These are phyloP conservation scores for Tenthredo scrophulariae DNA, from an alignment of 2,888 invertebrate genomes.

Conservation along the genomic window DNA sequence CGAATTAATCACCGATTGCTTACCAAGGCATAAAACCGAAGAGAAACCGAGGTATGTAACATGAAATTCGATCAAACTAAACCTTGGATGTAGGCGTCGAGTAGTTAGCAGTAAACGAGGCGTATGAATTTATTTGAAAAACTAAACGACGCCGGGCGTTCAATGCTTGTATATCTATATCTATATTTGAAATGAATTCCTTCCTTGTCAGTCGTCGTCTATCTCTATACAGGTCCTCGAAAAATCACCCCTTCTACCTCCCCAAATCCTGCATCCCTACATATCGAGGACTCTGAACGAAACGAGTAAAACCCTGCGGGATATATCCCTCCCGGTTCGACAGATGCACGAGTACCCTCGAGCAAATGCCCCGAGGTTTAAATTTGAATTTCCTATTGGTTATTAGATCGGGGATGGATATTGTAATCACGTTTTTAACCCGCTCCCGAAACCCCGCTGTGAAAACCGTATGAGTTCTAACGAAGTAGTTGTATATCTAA, in stretches of 20 bases:
- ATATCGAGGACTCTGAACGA: background rate
- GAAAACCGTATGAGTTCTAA: background rate
- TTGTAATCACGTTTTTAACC: constrained; percentile 72
- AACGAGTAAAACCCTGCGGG: constrained; percentile 29
- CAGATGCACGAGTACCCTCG: constrained; percentile 66
- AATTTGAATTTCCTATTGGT: constrained; percentile 57
- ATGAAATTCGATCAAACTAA: constrained; percentile 31
- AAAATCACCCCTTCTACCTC: background rate
- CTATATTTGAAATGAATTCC: background rate
- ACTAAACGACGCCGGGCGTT: background rate
- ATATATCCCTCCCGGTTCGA: constrained; percentile 56
- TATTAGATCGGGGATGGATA: constrained; percentile 71
- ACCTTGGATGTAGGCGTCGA: background rate
- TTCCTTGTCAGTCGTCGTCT: constrained; percentile 10
- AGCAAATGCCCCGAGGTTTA: constrained; percentile 40
- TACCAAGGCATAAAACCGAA: constrained; percentile 25
- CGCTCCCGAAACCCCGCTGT: constrained; percentile 55
- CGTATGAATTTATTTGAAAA: constrained; percentile 38
- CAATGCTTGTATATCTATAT: background rate
- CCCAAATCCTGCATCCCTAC: background rate
- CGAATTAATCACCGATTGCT: constrained; percentile 1
- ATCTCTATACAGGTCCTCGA: background rate
- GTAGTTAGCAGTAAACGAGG: constrained; percentile 14
- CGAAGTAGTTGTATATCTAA: background rate
- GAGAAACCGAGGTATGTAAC: background rate